Evolutionary conservation across 2,797 vertebrate species (phyloP).

Genomic region (Centroberyx gerrardi): DNA sequence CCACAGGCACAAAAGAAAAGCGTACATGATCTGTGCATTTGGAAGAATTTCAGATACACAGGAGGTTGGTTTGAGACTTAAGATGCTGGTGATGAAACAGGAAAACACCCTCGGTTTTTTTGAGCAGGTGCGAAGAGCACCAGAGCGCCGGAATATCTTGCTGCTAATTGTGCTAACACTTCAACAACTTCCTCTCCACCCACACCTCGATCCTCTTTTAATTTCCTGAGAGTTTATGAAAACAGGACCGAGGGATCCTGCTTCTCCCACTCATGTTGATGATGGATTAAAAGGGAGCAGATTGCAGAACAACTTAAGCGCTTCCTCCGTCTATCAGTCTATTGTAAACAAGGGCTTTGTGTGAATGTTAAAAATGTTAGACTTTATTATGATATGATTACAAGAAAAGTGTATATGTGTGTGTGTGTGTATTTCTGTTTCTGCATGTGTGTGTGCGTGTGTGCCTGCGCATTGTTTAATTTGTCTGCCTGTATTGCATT

Average conservation of each 20-base stretch:
- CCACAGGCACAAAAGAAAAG: slow-evolving; percentile 3
- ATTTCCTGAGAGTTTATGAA: slow-evolving; percentile 52
- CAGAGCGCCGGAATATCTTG: slow-evolving; percentile 28
- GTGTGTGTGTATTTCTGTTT: background rate
- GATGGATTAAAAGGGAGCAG: slow-evolving; percentile 65
- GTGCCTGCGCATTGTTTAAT: slow-evolving; percentile 6
- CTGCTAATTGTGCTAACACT: slow-evolving; percentile 68
- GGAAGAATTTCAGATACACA: slow-evolving; percentile 40
- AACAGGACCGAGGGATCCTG: slow-evolving; percentile 24
- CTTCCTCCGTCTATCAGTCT: slow-evolving; percentile 38
- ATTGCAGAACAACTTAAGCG: slow-evolving; percentile 61
- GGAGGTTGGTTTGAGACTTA: slow-evolving; percentile 32
- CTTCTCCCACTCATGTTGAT: slow-evolving; percentile 67
- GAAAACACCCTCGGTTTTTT: slow-evolving; percentile 38
- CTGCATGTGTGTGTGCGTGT: slow-evolving; percentile 17
- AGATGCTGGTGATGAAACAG: slow-evolving; percentile 47
- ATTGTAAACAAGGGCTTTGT: slow-evolving; percentile 59
- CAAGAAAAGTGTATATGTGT: slow-evolving; percentile 1
- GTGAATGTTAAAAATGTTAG: slow-evolving; percentile 29
- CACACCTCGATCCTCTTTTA: slow-evolving; percentile 58
- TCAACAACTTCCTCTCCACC: slow-evolving; percentile 67
- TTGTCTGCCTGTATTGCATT: background rate
- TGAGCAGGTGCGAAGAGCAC: slow-evolving; percentile 55
- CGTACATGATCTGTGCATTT: slow-evolving; percentile 2
- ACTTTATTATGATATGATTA: slow-evolving; percentile 29